Conservation (phyloP, 2,113 vertebrate species). For the Plectropomus leopardus region DNA sequence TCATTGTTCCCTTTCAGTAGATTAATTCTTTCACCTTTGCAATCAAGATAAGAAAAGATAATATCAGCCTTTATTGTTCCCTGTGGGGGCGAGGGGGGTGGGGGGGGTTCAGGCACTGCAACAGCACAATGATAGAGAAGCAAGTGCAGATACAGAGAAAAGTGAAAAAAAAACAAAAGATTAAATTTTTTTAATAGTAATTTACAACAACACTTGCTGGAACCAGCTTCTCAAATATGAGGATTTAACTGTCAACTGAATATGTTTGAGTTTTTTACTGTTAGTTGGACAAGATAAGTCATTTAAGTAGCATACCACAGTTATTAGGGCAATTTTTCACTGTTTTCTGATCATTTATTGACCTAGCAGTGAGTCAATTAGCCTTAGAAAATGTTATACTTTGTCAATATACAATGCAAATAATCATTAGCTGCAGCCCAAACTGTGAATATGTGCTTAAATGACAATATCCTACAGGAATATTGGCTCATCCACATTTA, state of each 20-base stretch:
- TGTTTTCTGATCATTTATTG: not conserved
- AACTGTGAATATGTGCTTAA: not conserved
- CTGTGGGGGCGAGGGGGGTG: not conserved
- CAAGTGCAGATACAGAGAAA: not conserved
- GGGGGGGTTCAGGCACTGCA: too few species aligned
- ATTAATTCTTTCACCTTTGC: constrained; percentile 1
- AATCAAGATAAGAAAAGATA: constrained; percentile 4
- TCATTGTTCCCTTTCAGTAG: not conserved
- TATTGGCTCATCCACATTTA: constrained; percentile 4
- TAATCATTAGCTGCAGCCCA: not conserved
- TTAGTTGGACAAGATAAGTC: not conserved
- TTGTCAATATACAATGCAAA: not conserved
- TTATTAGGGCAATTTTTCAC: not conserved
- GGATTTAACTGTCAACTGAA: not conserved
- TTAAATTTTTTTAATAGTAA: too few species aligned
- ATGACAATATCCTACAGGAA: not conserved
- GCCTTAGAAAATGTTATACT: not conserved
- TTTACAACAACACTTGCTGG: too few species aligned
- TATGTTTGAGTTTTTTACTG: too few species aligned
- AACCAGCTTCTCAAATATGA: too few species aligned
- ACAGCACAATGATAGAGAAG: not conserved
- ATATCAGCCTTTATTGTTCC: not conserved
- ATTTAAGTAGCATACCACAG: not conserved
- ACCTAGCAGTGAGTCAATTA: not conserved
- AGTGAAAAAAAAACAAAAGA: not conserved